Evolutionary conservation across 2,797 vertebrate species (phyloP).

Genomic region (Smutsia temminckii): DNA sequence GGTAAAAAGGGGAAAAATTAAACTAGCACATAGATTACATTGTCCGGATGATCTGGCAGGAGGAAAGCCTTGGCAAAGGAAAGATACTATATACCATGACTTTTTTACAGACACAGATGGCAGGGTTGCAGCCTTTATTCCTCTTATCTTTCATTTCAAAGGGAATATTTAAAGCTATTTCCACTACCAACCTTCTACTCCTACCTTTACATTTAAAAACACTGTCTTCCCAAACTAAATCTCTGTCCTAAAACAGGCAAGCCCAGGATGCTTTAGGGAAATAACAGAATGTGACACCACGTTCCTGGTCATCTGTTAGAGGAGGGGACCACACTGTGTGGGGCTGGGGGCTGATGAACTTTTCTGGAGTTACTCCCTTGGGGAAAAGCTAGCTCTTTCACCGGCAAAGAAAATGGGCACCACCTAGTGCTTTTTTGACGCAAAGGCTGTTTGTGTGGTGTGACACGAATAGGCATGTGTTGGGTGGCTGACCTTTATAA

Average conservation of each 20-base stretch:
- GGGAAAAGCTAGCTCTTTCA: slow-evolving; percentile 78
- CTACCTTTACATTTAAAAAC: slow-evolving; percentile 48
- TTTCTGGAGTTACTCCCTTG: slow-evolving; percentile 75
- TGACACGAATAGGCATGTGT: neutral
- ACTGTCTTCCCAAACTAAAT: slow-evolving; percentile 44
- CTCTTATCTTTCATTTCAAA: slow-evolving; percentile 60
- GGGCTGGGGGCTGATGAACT: slow-evolving; percentile 61
- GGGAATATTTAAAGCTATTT: slow-evolving; percentile 46
- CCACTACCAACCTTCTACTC: neutral
- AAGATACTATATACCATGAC: slow-evolving; percentile 38
- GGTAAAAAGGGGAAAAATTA: slow-evolving; percentile 38
- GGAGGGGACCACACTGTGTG: neutral
- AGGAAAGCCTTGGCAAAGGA: slow-evolving; percentile 71
- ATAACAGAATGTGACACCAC: neutral
- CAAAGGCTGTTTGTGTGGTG: slow-evolving; percentile 84
- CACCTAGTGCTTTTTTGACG: slow-evolving; percentile 94
- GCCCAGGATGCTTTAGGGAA: slow-evolving; percentile 33
- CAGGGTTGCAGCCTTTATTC: slow-evolving; percentile 18
- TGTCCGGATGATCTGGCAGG: slow-evolving; percentile 51
- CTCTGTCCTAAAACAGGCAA: neutral
- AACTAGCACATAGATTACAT: slow-evolving; percentile 48
- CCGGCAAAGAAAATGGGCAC: slow-evolving; percentile 93
- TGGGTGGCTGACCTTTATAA: slow-evolving; percentile 62
- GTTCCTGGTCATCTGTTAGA: slow-evolving; percentile 60
- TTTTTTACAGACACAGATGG: slow-evolving; percentile 58